phyloP scores from a whole-genome alignment of 2,888 invertebrate species.

The Drosophila quinaria region DNA sequence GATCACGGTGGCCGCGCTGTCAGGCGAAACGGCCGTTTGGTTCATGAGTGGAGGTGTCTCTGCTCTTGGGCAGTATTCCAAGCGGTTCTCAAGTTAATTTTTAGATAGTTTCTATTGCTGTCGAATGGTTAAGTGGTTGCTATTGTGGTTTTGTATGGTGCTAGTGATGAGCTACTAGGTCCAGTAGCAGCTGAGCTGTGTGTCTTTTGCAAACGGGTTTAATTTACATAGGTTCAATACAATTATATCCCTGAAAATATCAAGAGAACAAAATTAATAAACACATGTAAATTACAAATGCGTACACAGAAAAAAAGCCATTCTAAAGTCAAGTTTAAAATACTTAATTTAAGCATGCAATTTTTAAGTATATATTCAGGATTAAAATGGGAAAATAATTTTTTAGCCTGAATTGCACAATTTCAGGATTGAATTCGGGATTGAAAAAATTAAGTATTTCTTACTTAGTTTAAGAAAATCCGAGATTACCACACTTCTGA shows the following conservation, averaged over 20 bases:
- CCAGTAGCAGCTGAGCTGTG: conserved; percentile 45
- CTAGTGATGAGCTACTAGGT: conserved; percentile 18
- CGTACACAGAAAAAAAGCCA: too few species aligned
- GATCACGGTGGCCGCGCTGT: conserved; percentile 82
- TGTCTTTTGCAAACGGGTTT: conserved; percentile 26
- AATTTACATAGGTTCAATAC: conserved; percentile 56
- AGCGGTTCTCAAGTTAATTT: conserved; percentile 41
- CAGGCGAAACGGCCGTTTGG: conserved; percentile 82
- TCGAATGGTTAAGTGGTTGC: conserved; percentile 20
- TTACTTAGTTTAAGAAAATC: too few species aligned
- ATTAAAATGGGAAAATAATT: too few species aligned
- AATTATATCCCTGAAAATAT: conserved; percentile 58
- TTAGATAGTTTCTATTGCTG: conserved; percentile 1
- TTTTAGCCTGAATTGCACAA: too few species aligned
- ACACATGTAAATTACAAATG: not conserved
- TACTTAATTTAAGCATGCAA: too few species aligned
- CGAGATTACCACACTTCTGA: too few species aligned
- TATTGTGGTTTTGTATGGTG: conserved; percentile 21
- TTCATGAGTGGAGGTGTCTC: conserved; percentile 83
- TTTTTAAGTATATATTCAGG: too few species aligned
- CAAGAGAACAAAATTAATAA: not conserved
- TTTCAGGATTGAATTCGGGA: too few species aligned
- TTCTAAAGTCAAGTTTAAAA: too few species aligned
- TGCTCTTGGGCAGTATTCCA: conserved; percentile 59
- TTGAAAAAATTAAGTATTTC: too few species aligned